Conservation (phyloP, 1,140 invertebrate genomes). For the Lordiphosa mommai region DNA sequence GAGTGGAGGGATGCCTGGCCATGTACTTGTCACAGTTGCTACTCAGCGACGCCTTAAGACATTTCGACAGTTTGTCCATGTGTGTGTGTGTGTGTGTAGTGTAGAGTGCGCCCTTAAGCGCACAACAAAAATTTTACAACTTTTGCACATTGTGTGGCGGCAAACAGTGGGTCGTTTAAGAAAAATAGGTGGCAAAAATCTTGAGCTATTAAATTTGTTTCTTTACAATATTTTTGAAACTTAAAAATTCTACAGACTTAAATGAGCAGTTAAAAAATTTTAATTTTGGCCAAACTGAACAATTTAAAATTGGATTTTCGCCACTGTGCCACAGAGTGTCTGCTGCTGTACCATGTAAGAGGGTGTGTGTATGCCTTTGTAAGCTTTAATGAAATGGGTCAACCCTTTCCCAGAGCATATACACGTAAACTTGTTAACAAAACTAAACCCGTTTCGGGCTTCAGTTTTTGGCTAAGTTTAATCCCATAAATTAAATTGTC, state of each 20-base stretch:
- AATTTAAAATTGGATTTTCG: too few species aligned
- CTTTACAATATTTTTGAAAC: too few species aligned
- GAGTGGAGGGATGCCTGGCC: conserved; percentile 38
- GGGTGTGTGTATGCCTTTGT: conserved; percentile 32
- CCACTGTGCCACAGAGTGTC: not conserved
- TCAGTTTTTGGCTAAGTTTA: too few species aligned
- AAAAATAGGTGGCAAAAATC: conserved; percentile 4
- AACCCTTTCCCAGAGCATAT: conserved; percentile 6
- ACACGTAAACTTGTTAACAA: conserved; percentile 45
- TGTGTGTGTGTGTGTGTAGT: conserved; percentile 1
- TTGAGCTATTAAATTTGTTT: too few species aligned
- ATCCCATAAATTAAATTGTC: conserved; percentile 9
- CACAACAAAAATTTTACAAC: conserved; percentile 53
- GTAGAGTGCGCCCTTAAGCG: conserved; percentile 14
- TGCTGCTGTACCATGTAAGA: not conserved
- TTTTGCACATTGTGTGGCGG: conserved; percentile 44
- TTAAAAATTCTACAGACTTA: too few species aligned
- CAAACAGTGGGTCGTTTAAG: not conserved
- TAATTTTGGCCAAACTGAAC: too few species aligned
- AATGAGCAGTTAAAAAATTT: too few species aligned
- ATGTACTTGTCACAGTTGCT: conserved; percentile 22
- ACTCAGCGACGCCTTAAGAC: conserved; percentile 37
- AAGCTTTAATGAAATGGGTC: conserved; percentile 62
- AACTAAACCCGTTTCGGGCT: not conserved
- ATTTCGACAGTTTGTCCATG: conserved; percentile 41